These are phyloP conservation scores for Acanthurus tractus DNA, from an alignment of 2,797 vertebrate species.

Conservation along the genomic window DNA sequence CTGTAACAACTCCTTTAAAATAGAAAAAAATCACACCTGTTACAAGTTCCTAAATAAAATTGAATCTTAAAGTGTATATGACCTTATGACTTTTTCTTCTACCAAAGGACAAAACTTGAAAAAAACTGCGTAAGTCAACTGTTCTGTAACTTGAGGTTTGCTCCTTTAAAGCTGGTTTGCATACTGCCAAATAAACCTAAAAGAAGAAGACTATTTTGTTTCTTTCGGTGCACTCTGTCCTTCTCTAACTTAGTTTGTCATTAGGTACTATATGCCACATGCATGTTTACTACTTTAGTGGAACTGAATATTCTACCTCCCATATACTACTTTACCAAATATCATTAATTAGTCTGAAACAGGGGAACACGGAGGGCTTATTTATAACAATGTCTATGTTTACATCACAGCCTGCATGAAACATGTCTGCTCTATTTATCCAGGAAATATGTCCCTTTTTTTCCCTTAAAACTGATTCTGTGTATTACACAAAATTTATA, in stretches of 20 bases:
- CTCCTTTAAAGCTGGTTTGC: too few species aligned
- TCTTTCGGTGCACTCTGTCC: not conserved
- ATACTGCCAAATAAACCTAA: too few species aligned
- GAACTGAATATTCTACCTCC: slow-evolving; percentile 17
- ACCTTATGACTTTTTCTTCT: not conserved
- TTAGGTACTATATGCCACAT: not conserved
- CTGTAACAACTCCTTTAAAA: not conserved
- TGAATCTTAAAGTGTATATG: not conserved
- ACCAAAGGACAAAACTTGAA: not conserved
- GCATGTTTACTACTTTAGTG: slow-evolving; percentile 17
- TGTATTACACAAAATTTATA: slow-evolving; percentile 8
- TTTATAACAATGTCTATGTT: not conserved
- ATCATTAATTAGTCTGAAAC: slow-evolving; percentile 31
- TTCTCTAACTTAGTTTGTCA: slow-evolving; percentile 10
- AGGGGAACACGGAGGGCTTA: not conserved
- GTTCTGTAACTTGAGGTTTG: not conserved
- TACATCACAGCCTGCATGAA: not conserved
- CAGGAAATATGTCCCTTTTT: not conserved
- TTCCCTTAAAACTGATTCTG: not conserved
- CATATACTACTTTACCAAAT: slow-evolving; percentile 2
- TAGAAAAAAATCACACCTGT: not conserved
- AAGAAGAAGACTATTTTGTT: too few species aligned
- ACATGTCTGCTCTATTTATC: not conserved
- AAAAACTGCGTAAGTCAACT: not conserved
- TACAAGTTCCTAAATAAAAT: not conserved